Conservation (phyloP, 2,113 vertebrate genomes). For the Rhabdomys dilectus region DNA sequence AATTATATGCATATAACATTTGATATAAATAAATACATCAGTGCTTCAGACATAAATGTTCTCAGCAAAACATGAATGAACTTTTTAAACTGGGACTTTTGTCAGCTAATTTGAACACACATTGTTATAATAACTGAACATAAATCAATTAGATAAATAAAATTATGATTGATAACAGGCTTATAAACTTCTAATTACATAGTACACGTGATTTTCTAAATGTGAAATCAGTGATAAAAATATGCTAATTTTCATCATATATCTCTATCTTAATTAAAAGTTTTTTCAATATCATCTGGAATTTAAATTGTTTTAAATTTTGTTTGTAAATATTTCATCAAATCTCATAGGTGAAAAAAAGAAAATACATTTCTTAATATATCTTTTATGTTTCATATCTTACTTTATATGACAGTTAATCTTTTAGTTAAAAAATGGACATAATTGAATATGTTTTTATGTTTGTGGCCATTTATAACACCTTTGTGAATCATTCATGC, state of each 20-base stretch:
- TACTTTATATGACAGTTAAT: neutral
- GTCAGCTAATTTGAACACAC: neutral
- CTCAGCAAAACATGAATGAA: neutral
- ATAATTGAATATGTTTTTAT: neutral
- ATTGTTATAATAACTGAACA: neutral
- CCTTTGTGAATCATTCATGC: neutral
- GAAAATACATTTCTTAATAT: neutral
- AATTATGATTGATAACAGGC: neutral
- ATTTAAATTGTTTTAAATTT: neutral
- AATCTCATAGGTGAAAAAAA: constrained; percentile 74
- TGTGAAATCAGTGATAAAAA: neutral
- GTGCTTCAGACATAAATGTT: neutral
- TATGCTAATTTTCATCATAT: constrained; percentile 44
- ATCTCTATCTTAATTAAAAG: neutral
- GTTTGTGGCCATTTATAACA: neutral
- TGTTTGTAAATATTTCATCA: neutral
- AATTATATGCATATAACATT: constrained; percentile 41
- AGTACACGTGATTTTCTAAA: neutral
- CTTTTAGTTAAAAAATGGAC: neutral
- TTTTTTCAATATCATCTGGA: neutral
- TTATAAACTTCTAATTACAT: neutral
- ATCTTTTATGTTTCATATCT: neutral
- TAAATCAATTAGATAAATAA: neutral
- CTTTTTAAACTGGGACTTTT: neutral
- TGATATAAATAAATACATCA: constrained; percentile 35